Evolutionary conservation across 2,797 vertebrate genomes (phyloP), one percentile per base, ranked within the genome.

Genomic region (Lerista edwardsae): DNA sequence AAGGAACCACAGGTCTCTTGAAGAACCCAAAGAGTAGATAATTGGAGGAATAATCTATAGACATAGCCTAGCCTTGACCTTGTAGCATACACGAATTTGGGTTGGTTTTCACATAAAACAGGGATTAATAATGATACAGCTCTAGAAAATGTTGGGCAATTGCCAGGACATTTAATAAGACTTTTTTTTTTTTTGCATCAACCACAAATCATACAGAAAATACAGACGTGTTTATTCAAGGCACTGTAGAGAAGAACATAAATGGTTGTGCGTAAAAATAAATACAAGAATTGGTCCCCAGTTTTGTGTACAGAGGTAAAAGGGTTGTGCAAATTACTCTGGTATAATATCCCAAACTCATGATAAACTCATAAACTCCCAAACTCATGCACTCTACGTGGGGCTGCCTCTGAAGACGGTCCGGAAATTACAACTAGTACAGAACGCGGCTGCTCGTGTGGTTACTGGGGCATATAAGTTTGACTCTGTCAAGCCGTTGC

Each of bases 1-100:
- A 11, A 73, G 14, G 47, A 68, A 68, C 29, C n/a, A 25, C 21
- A 59, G 44, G 19, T 75, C 25, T 75, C 78, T 80, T 69, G 31
- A 44, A 79, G 81, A 34, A 59, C 27, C 34, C 44, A 67, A 61
- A 19, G 47, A 67, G 23, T 55, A 7, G 61, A 67, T 83, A 83
- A 83, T n/a, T 83, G 61, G 81, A 83, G 5, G 69, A 68, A 80
- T 68, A 68, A 85, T 75, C 29, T 29, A 80, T 44, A 80, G 55
- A 75, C 29, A 67, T 6, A 41, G n/a, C 51, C 36, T 59, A 68
- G 34, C 31, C 23, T 55, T 68, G 34, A 59, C 74, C 74, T 61
- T 84, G 64, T 41, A 69, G 64, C 51, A 69, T 55, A 44, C 64
- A 25, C 27, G 34, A 75, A 85, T 39, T 27, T 34, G 8, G 29